Evolutionary conservation across 2,888 invertebrate genomes (phyloP), one percentile per base, ranked within the genome.

Genomic region (Pterostichus niger): DNA sequence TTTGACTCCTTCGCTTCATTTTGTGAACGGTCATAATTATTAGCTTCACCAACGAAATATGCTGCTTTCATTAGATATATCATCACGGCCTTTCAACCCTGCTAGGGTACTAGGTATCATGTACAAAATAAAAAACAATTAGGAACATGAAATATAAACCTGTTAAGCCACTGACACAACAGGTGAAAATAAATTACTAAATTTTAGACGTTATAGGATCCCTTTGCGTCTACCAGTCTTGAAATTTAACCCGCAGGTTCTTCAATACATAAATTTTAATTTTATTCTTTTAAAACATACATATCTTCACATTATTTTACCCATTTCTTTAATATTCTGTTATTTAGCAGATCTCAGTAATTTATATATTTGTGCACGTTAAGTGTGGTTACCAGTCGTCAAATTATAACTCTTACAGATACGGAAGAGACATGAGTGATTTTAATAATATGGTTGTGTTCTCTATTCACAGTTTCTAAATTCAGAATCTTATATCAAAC

Each of bases 1-100:
- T 75, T 75, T 75, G 68, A 71, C 68, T 71, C 68, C 68, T 71
- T 71, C 68, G 68, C 68, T 71, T 71, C 68, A 71, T 71, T 44
- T 44, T 44, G 40, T 17, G 40, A 15, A 10, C 46, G 68, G 2
- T 64, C 64, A 64, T 64, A 64, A 64, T 64, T 64, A 64, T 64
- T 64, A 64, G 33, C 35, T 33, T 31, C 64, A 13, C 10, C 64
- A 11, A 64, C 64, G 64, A 64, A 64, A 64, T 64, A 64, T 40
- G 68, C 68, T 40, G 68, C 9, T 44, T 44, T 44, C 68, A 71
- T 71, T 71, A 71, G 68, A 71, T 71, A 71, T 71, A 71, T 71
- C 68, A 71, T 71, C 68, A 44, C 64, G 10, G 64, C 35, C 64
- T 64, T 59, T 59, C 59, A 59, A 59, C 59, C 59, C 59, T 31